A percentile compares a stretch with the other conserved stretches of the same genome.
Conservation (phyloP, 2,113 vertebrate species). For the Arothron firmamentum region DNA sequence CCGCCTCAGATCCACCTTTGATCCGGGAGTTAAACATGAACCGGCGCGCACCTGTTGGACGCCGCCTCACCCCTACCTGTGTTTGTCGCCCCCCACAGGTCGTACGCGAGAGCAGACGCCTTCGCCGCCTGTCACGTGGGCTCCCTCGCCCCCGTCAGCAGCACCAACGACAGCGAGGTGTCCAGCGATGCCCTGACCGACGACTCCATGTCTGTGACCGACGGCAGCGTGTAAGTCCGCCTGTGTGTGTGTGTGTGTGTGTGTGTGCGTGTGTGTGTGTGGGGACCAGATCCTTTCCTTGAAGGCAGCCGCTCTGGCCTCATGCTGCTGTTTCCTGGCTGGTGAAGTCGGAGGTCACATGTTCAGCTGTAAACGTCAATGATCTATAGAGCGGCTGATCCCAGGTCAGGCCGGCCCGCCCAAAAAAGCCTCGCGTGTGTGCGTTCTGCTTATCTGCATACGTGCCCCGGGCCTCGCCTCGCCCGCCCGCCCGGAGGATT, state of each 20-base stretch:
- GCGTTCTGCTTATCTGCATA: conserved; percentile 44
- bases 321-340: too few species aligned
- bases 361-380: not conserved
- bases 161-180: conserved; percentile 94
- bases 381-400: not conserved
- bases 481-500: conserved; percentile 23
- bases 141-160: conserved; percentile 88
- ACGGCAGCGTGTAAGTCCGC: conserved; percentile 93
- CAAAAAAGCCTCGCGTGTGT: not conserved
- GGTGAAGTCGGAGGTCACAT: not conserved
- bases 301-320: not conserved
- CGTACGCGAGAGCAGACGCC: conserved; percentile 83
- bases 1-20: not conserved
- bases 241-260: too few species aligned
- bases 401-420: not conserved
- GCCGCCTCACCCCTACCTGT: conserved; percentile 1
- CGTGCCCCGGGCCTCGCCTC: conserved; percentile 37
- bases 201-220: conserved; percentile 93
- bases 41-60: conserved; percentile 28
- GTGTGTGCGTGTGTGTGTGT: too few species aligned
- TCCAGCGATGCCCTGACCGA: conserved; percentile 95
- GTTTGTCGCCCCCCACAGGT: conserved; percentile 68
- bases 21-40: not conserved
- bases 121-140: conserved; percentile 82
- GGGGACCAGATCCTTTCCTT: too few species aligned